These are phyloP conservation scores for Remorina albescens DNA, from an alignment of 2,797 vertebrate genomes.

Conservation along the genomic window DNA sequence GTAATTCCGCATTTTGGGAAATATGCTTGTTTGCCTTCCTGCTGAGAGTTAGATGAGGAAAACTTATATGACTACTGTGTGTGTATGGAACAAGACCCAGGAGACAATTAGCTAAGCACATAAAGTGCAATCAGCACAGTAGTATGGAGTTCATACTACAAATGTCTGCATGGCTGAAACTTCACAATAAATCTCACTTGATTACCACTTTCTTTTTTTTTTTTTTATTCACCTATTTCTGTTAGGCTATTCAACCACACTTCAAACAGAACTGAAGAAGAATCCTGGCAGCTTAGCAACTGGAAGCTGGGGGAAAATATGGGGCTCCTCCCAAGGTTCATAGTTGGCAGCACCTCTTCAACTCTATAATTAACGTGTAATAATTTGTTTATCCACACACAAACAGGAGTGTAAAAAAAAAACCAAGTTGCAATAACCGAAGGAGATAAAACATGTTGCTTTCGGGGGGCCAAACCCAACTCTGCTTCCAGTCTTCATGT, in stretches of 20 bases:
- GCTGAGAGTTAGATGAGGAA: background rate
- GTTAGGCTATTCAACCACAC: too few relatives aligned
- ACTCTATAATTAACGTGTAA: too few relatives aligned
- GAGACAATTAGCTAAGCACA: constrained; percentile 6
- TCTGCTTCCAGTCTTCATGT: background rate
- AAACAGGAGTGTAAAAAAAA: background rate
- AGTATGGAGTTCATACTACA: background rate
- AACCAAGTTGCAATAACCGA: background rate
- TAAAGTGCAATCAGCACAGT: background rate
- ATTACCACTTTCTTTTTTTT: background rate
- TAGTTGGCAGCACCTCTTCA: background rate
- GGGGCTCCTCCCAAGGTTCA: too few relatives aligned
- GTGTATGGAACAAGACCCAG: background rate
- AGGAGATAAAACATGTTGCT: background rate
- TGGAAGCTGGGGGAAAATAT: too few relatives aligned
- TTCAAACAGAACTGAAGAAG: too few relatives aligned
- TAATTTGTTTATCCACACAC: background rate
- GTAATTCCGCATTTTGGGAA: background rate
- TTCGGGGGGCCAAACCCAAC: background rate
- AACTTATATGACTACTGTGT: background rate
- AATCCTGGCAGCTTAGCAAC: too few relatives aligned
- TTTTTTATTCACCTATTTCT: constrained; percentile 1
- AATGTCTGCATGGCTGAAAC: background rate
- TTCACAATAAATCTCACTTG: background rate
- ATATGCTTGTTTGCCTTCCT: background rate